Percentiles rank a stretch among this genome's conserved stretches.
Evolutionary conservation across 2,113 vertebrate species (phyloP).

Genomic region (Rhinolophus ferrumequinum): DNA sequence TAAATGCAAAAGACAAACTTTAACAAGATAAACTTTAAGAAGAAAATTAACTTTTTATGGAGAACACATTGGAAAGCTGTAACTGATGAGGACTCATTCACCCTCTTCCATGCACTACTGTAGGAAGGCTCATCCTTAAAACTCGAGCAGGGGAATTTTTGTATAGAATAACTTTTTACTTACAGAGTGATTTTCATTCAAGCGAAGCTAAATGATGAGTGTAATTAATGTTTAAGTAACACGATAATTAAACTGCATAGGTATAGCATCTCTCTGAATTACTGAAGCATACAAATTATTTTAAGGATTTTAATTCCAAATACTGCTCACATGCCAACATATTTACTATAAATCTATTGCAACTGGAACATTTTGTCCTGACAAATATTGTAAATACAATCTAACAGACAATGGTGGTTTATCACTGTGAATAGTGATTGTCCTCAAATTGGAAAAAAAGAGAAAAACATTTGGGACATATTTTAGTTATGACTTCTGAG

Average conservation of each 20-base stretch:
- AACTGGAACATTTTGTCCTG: background rate
- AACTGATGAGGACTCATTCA: background rate
- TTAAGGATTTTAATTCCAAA: constrained; percentile 55
- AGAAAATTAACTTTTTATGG: background rate
- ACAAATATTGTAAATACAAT: constrained; percentile 23
- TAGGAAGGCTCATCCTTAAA: background rate
- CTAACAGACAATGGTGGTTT: background rate
- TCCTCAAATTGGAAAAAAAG: background rate
- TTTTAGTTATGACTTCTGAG: constrained; percentile 39
- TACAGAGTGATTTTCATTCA: background rate
- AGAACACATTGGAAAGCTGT: background rate
- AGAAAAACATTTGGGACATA: background rate
- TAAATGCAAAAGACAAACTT: background rate
- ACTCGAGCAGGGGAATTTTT: background rate
- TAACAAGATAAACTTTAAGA: background rate
- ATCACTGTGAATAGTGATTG: background rate
- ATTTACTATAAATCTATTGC: background rate
- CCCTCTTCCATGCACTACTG: background rate
- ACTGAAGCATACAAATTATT: background rate
- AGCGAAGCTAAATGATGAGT: background rate
- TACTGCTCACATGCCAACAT: background rate
- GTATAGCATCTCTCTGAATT: background rate
- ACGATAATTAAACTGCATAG: background rate
- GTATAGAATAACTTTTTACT: background rate
- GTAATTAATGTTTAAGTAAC: background rate